Evolutionary conservation across 2,888 invertebrate genomes (phyloP), one percentile per base, ranked within the genome.

Genomic region (Odontocerum albicorne): DNA sequence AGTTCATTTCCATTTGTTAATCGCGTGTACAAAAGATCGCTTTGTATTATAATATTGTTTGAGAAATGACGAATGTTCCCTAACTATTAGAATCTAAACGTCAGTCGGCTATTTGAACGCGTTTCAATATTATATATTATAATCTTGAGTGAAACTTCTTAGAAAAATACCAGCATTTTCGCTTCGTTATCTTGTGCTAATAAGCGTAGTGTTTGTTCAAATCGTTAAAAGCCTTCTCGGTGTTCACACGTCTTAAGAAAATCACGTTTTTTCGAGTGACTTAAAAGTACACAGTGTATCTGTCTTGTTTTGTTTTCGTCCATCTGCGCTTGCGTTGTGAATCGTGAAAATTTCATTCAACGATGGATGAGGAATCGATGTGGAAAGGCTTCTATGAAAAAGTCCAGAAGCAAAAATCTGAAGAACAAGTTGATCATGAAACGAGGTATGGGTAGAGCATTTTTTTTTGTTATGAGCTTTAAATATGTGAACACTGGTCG

Each of bases 351-450:
- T 50, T 20, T 20, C 16, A 55, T 39, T 52, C 53, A 47, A 60
- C 57, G 64, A 78, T 74, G 82, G 81, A 85, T 71, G 89, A 90
- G 72, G 89, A 90, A 67, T 75, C 80, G 8, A 88, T 90, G 88
- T 89, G 89, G 87, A 87, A 84, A 72, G 82, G 81, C 57, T 85
- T 87, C 66, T 89, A 87, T 65, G 84, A 85, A 49, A 85, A 83
- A 66, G 68, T 87, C 57, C 81, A 84, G 63, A 80, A 83, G 56
- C 81, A 84, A 63, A 82, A 82, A 68, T 82, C 83, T 52, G 65
- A 74, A 49, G 81, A 84, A 45, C 82, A 83, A 61, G 80, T 81
- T 58, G 84, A 83, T 59, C 88, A 87, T 65, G 87, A 88, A 63
- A 75, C 70, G 66, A 82, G 81, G 88, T 88, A 79, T 71, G 77